Evolutionary conservation across 2,113 vertebrate species (phyloP).

Genomic region (Pitta sordida): DNA sequence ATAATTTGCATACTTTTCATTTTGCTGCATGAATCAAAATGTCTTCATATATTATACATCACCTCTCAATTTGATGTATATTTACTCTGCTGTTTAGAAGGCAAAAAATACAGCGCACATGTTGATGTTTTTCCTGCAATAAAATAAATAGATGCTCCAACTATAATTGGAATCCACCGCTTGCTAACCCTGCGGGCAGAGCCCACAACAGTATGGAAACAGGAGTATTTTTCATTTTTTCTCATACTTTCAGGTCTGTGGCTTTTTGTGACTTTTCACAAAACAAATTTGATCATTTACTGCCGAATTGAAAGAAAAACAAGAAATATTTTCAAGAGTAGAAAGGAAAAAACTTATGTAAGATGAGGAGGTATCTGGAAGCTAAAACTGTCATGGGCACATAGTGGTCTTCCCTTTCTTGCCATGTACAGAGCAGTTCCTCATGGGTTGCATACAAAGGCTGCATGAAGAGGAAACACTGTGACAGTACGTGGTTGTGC

Average conservation of each 20-base stretch:
- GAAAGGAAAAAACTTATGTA: background rate
- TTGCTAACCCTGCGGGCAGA: background rate
- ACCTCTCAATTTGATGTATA: conserved; percentile 1
- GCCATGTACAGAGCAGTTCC: background rate
- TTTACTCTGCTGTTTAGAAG: background rate
- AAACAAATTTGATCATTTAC: background rate
- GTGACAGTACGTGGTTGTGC: background rate
- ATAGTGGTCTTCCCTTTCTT: background rate
- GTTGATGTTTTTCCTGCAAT: conserved; percentile 19
- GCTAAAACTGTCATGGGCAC: background rate
- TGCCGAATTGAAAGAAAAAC: background rate
- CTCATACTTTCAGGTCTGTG: background rate
- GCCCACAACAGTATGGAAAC: background rate
- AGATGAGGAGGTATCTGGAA: background rate
- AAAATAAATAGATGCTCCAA: background rate
- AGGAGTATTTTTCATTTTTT: background rate
- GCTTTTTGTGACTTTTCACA: background rate
- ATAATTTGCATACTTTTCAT: conserved; percentile 7
- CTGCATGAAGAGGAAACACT: accelerated
- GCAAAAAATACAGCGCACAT: background rate
- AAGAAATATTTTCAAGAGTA: background rate
- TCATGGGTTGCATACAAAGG: background rate
- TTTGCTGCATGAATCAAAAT: conserved; percentile 27
- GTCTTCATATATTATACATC: background rate
- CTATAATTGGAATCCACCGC: background rate